phyloP scores from a whole-genome alignment of 1,140 invertebrate genomes.

The Drosophila teissieri region DNA sequence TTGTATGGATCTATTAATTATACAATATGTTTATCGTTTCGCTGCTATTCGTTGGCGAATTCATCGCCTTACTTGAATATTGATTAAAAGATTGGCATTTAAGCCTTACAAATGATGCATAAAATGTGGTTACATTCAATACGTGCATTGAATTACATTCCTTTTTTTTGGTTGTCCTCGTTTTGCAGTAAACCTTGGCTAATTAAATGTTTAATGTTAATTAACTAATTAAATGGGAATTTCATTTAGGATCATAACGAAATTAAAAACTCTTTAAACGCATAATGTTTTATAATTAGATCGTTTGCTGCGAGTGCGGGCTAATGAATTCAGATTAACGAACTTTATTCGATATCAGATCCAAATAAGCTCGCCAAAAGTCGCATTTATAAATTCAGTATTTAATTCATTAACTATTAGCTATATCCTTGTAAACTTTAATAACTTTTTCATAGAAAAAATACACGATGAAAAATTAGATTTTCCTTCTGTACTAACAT shows the following conservation, averaged over 20 bases:
- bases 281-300: conserved; percentile 39
- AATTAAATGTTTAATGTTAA: conserved; percentile 74
- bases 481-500: conserved; percentile 29
- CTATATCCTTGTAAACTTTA: conserved; percentile 38
- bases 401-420: conserved; percentile 39
- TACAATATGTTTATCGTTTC: conserved; percentile 43
- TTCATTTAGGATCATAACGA: conserved; percentile 50
- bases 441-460: conserved; percentile 79
- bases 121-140: conserved; percentile 39
- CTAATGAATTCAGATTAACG: conserved; percentile 43
- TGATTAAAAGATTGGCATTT: conserved; percentile 52
- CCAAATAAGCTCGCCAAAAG: conserved; percentile 9
- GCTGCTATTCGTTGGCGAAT: conserved; percentile 4
- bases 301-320: conserved; percentile 7
- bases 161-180: conserved; percentile 22
- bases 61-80: conserved; percentile 44
- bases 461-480: conserved; percentile 56
- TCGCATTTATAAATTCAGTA: conserved; percentile 21
- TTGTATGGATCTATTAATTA: conserved; percentile 68
- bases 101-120: conserved; percentile 53
- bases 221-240: conserved; percentile 66
- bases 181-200: conserved; percentile 29
- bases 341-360: conserved; percentile 3
- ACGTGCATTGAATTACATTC: conserved; percentile 32
- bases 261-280: conserved; percentile 52